Evolutionary conservation across 1,140 invertebrate species (phyloP).

Genomic region (Paralvinella palmiformis): DNA sequence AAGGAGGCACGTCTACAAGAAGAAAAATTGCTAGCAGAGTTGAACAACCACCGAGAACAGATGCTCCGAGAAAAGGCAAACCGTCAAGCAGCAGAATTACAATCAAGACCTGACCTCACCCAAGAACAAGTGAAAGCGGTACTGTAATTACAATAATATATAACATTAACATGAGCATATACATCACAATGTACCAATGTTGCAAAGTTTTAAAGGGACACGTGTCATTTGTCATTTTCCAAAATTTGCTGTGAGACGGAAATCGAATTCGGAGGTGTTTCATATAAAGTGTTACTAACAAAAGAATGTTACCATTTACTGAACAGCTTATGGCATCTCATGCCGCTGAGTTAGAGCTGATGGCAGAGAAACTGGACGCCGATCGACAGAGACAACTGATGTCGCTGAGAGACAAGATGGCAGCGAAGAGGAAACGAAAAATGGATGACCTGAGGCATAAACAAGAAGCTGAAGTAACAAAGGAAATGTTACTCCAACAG

Average conservation of each 20-base stretch:
- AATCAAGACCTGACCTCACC: slow-evolving; percentile 35
- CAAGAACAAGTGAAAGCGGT: slow-evolving; percentile 36
- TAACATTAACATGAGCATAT: too few relatives aligned
- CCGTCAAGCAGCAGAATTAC: slow-evolving; percentile 38
- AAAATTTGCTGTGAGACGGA: too few relatives aligned
- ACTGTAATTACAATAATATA: too few relatives aligned
- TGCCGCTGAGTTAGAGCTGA: slow-evolving; percentile 35
- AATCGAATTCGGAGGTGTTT: too few relatives aligned
- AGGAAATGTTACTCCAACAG: slow-evolving; percentile 42
- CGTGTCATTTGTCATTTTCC: too few relatives aligned
- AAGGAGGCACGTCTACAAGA: slow-evolving; percentile 30
- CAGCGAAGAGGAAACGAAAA: slow-evolving; percentile 27
- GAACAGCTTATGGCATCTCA: slow-evolving; percentile 41
- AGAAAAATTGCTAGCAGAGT: slow-evolving; percentile 22
- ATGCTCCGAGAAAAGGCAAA: slow-evolving; percentile 36
- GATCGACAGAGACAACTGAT: slow-evolving; percentile 35
- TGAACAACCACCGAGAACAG: slow-evolving; percentile 32
- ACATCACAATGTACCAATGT: too few relatives aligned
- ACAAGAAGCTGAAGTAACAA: slow-evolving; percentile 40
- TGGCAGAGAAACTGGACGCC: slow-evolving; percentile 34
- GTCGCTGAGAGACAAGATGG: slow-evolving; percentile 35
- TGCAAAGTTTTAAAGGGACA: too few relatives aligned
- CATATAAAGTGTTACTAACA: too few relatives aligned
- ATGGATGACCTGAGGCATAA: slow-evolving; percentile 37
- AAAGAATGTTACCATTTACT: too few relatives aligned